Percentiles rank a stretch among this genome's conserved stretches.
phyloP scores from a whole-genome alignment of 2,797 vertebrate species.

The Molossus molossus region DNA sequence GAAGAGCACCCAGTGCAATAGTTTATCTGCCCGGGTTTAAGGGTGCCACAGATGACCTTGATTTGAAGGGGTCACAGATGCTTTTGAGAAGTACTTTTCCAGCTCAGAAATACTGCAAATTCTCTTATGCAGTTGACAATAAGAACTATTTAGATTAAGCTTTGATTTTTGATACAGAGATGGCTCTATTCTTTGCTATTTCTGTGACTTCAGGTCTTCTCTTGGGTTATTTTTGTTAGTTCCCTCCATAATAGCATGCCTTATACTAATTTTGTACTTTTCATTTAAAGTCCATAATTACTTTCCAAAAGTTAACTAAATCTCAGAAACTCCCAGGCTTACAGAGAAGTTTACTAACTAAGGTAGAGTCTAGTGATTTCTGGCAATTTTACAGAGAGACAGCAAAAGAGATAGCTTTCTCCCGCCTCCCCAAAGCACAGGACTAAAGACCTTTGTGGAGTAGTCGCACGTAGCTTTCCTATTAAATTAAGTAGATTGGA shows the following conservation, averaged over 20 bases:
- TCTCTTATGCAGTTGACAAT: constrained; percentile 14
- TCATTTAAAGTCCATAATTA: constrained; percentile 36
- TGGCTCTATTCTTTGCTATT: background rate
- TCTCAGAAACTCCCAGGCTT: background rate
- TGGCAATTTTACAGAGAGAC: constrained; percentile 19
- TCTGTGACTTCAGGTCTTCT: constrained; percentile 15
- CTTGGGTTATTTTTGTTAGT: constrained; percentile 52
- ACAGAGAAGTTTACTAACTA: constrained; percentile 34
- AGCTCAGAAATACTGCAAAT: constrained; percentile 34
- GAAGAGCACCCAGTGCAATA: background rate
- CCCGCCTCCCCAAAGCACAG: background rate
- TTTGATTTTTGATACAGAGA: constrained; percentile 58
- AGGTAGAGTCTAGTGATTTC: constrained; percentile 8
- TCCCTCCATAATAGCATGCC: constrained; percentile 1
- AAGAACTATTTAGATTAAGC: constrained; percentile 27
- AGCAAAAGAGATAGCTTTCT: constrained; percentile 28
- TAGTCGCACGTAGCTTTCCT: background rate
- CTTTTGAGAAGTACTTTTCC: background rate
- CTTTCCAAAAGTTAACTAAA: constrained; percentile 44
- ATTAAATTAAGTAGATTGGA: constrained; percentile 40
- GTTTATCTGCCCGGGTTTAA: background rate
- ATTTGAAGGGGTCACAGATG: constrained; percentile 25
- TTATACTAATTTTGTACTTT: constrained; percentile 11
- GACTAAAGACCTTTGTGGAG: constrained; percentile 2
- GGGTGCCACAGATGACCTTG: background rate